Evolutionary conservation across 1,140 invertebrate species (phyloP).

Genomic region (Drosophila equinoxialis): DNA sequence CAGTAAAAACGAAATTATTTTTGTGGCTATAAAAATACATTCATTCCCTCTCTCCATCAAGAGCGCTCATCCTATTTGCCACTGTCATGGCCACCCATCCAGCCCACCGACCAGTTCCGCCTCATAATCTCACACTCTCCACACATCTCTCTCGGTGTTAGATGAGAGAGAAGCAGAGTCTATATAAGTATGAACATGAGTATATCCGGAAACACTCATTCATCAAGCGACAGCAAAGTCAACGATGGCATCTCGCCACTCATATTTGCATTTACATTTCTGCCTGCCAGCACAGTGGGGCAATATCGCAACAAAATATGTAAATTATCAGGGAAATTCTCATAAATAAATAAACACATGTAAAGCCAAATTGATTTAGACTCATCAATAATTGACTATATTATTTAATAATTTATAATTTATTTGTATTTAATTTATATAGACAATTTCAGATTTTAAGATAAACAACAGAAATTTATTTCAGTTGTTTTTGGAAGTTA

Average conservation of each 20-base stretch:
- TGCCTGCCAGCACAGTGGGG: constrained; percentile 43
- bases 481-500: too few species aligned
- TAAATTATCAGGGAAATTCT: too few species aligned
- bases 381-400: too few species aligned
- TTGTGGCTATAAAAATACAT: constrained; percentile 70
- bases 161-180: not conserved
- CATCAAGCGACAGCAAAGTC: constrained; percentile 43
- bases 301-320: constrained; percentile 1
- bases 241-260: constrained; percentile 22
- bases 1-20: constrained; percentile 76
- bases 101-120: not conserved
- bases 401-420: too few species aligned
- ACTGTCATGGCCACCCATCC: not conserved
- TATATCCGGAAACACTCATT: constrained; percentile 45
- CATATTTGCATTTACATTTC: constrained; percentile 69
- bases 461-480: too few species aligned
- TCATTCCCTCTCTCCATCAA: constrained; percentile 12
- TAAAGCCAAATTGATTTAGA: too few species aligned
- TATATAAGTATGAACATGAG: constrained; percentile 21
- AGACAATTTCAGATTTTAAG: too few species aligned
- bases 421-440: too few species aligned
- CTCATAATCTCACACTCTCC: constrained; percentile 13
- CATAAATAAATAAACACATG: too few species aligned
- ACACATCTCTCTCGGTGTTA: not conserved
- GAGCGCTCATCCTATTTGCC: not conserved